phyloP scores from a whole-genome alignment of 1,140 invertebrate genomes.

The Atta texana region DNA sequence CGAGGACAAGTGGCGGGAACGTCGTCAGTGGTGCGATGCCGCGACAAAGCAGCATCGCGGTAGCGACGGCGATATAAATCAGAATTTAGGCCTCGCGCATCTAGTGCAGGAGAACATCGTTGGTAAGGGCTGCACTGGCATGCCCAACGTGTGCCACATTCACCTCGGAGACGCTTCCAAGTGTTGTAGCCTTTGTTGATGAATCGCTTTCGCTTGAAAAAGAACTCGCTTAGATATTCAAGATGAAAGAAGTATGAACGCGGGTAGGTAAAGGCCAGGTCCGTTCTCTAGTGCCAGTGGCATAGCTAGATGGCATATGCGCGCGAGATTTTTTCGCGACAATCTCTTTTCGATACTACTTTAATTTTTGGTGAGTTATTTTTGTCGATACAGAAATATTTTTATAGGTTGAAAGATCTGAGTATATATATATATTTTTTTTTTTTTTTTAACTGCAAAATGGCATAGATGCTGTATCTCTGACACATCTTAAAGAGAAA shows the following conservation, averaged over 20 bases:
- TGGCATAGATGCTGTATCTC: not conserved
- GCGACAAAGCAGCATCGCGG: conserved; percentile 82
- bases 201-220: conserved; percentile 47
- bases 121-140: conserved; percentile 83
- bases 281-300: conserved; percentile 1
- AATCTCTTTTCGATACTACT: conserved; percentile 25
- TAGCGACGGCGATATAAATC: conserved; percentile 86
- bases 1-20: conserved; percentile 83
- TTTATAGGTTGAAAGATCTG: conserved; percentile 33
- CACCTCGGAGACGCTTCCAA: conserved; percentile 87
- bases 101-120: conserved; percentile 79
- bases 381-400: conserved; percentile 30
- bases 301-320: not conserved
- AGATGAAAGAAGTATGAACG: conserved; percentile 12
- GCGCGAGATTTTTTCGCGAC: conserved; percentile 1
- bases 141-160: conserved; percentile 87
- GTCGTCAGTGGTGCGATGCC: conserved; percentile 82
- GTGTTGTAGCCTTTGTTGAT: conserved; percentile 88
- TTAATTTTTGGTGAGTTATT: conserved; percentile 33
- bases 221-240: conserved; percentile 22
- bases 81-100: conserved; percentile 84
- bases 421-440: conserved; percentile 20
- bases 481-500: not conserved
- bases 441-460: not conserved
- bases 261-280: not conserved